Evolutionary conservation across 2,888 invertebrate species (phyloP).

Genomic region (Drosophila seclusa): DNA sequence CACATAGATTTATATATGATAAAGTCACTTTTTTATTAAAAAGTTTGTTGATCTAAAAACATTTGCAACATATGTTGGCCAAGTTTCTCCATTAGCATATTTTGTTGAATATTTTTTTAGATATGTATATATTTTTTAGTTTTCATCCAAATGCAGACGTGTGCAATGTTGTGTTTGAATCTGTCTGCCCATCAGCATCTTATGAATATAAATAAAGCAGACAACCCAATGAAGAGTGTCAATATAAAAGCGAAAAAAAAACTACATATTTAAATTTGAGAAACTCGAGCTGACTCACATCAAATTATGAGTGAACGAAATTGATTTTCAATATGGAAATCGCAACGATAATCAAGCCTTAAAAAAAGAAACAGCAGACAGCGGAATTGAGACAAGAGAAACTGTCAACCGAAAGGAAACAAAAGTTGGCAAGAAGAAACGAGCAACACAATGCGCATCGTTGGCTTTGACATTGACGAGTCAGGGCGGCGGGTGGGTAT

Average conservation of each 20-base stretch:
- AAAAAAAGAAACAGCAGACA: slow-evolving; percentile 3
- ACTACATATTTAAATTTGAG: slow-evolving; percentile 43
- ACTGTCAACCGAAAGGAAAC: neutral
- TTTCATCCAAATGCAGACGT: slow-evolving; percentile 19
- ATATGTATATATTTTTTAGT: neutral
- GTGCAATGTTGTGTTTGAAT: slow-evolving; percentile 24
- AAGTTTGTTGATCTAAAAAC: neutral
- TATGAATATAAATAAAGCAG: slow-evolving; percentile 58
- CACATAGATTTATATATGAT: neutral
- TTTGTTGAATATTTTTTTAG: neutral
- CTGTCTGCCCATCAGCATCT: slow-evolving; percentile 36
- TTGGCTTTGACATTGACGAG: slow-evolving; percentile 49
- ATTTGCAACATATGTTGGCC: slow-evolving; percentile 17
- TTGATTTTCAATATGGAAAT: slow-evolving; percentile 26
- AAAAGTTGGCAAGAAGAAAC: neutral
- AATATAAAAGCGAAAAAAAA: neutral
- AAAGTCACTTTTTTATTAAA: neutral
- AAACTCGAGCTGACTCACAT: neutral
- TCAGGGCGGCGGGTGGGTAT: neutral
- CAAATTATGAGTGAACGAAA: slow-evolving; percentile 13
- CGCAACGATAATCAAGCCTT: slow-evolving; percentile 33
- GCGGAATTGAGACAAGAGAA: neutral
- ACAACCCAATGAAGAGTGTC: slow-evolving; percentile 12
- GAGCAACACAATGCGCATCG: slow-evolving; percentile 12
- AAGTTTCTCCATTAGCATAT: neutral